These are phyloP conservation scores for Polydrusus tereticollis DNA, from an alignment of 2,888 invertebrate species.

Conservation along the genomic window DNA sequence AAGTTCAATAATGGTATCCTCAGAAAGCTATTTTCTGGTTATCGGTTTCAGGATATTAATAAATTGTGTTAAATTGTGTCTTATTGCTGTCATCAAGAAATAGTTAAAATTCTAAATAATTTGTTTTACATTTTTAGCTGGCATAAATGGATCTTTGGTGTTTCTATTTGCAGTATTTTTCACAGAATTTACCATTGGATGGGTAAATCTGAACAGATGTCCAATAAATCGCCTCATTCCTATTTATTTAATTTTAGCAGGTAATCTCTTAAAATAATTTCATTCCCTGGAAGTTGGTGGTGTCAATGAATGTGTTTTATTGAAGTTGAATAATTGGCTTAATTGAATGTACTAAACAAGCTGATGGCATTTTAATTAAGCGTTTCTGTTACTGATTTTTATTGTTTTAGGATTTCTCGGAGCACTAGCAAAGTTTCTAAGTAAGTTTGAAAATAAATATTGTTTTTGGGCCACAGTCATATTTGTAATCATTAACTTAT, in stretches of 20 bases:
- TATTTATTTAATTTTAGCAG: conserved; percentile 63
- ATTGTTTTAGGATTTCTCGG: conserved; percentile 57
- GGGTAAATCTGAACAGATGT: conserved; percentile 62
- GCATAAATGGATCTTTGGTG: conserved; percentile 62
- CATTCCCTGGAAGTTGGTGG: too few species aligned
- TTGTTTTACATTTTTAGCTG: conserved; percentile 56
- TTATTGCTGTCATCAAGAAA: too few species aligned
- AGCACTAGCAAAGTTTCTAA: conserved; percentile 56
- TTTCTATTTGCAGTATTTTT: conserved; percentile 61
- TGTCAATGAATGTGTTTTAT: too few species aligned
- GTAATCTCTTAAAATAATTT: conserved; percentile 42
- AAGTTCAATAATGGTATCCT: too few species aligned
- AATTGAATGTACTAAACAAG: too few species aligned
- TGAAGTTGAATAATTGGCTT: too few species aligned
- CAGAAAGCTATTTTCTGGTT: too few species aligned
- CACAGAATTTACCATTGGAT: conserved; percentile 61
- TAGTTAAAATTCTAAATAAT: too few species aligned
- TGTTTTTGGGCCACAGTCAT: conserved; percentile 54
- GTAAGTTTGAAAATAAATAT: conserved; percentile 53
- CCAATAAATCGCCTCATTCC: conserved; percentile 62
- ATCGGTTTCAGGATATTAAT: too few species aligned
- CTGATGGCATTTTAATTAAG: not conserved
- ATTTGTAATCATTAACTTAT: conserved; percentile 53
- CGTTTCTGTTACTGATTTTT: not conserved
- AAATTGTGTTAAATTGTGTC: too few species aligned